phyloP scores from a whole-genome alignment of 2,113 vertebrate genomes.

The Hoplias malabaricus region DNA sequence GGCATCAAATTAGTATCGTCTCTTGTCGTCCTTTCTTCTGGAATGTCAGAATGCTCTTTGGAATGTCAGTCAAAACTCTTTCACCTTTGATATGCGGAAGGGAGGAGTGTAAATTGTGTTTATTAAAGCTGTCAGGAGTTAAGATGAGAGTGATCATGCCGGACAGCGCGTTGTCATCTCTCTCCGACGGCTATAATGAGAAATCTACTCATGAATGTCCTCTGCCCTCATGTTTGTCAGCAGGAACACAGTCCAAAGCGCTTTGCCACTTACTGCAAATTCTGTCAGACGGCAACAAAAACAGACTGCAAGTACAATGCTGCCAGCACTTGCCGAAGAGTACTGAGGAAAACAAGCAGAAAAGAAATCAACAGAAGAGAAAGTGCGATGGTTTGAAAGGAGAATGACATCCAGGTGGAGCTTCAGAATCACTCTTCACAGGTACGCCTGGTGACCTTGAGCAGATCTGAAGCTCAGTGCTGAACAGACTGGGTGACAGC shows the following conservation, averaged over 20 bases:
- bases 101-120: conserved; percentile 47
- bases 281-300: conserved; percentile 26
- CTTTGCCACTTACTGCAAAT: conserved; percentile 26
- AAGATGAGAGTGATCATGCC: conserved; percentile 40
- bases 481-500: conserved; percentile 29
- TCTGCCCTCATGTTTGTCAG: conserved; percentile 41
- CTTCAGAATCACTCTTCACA: conserved; percentile 24
- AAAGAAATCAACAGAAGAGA: neutral
- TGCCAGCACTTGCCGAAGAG: conserved; percentile 11
- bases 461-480: conserved; percentile 30
- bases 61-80: conserved; percentile 37
- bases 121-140: conserved; percentile 47
- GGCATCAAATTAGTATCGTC: conserved; percentile 56
- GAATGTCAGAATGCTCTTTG: conserved; percentile 43
- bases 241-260: conserved; percentile 26
- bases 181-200: conserved; percentile 40
- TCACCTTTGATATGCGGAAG: conserved; percentile 46
- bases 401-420: conserved; percentile 12
- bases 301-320: conserved; percentile 3
- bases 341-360: neutral
- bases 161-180: conserved; percentile 44
- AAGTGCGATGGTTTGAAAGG: conserved; percentile 11
- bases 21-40: conserved; percentile 60
- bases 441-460: conserved; percentile 37
- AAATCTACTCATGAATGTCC: conserved; percentile 43